A percentile compares a stretch with the other conserved stretches of the same genome.
Conservation (phyloP, 2,113 vertebrate species). For the Casuarius casuarius region DNA sequence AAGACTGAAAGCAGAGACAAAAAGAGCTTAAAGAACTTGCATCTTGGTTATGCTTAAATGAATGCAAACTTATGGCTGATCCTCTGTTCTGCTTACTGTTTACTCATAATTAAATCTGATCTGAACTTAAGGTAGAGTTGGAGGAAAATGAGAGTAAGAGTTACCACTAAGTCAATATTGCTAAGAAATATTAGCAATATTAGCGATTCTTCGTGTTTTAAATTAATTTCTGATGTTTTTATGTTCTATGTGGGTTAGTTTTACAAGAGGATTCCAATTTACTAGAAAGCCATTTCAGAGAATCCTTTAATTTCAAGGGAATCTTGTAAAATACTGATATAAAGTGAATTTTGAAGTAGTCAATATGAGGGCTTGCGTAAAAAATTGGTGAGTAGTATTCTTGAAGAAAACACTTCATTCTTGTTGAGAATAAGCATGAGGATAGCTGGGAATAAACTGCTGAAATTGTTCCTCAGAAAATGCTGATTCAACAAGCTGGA, state of each 20-base stretch:
- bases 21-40: neutral
- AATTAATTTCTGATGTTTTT: neutral
- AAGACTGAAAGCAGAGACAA: neutral
- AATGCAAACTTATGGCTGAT: neutral
- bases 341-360: neutral
- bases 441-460: neutral
- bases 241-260: neutral
- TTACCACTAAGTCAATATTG: neutral
- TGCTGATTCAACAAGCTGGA: neutral
- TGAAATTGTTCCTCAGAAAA: neutral
- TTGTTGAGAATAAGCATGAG: neutral
- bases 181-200: neutral
- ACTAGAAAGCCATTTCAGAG: neutral
- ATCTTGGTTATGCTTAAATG: neutral
- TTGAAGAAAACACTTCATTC: neutral
- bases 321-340: neutral
- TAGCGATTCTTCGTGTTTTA: neutral
- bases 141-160: neutral
- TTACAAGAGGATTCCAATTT: neutral
- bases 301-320: neutral
- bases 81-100: neutral
- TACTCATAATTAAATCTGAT: constrained; percentile 11
- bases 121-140: neutral
- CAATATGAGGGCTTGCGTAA: neutral
- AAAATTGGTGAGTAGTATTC: neutral